Evolutionary conservation across 1,140 invertebrate species (phyloP).

Genomic region (Drosophila lacteicornis): DNA sequence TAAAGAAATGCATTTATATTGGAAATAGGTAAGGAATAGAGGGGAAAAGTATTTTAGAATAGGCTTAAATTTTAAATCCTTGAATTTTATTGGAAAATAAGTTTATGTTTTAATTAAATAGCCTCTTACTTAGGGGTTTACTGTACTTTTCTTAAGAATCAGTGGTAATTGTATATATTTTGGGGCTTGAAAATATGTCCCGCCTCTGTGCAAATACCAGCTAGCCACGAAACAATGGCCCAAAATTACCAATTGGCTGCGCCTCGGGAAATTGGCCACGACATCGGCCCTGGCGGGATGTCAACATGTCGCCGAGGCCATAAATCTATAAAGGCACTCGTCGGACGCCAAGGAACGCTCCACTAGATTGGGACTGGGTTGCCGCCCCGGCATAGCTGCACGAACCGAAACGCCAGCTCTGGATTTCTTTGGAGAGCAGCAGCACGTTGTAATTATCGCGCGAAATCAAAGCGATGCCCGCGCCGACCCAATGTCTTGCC

Average conservation of each 20-base stretch:
- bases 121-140: neutral
- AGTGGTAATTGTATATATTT: neutral
- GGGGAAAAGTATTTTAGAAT: neutral
- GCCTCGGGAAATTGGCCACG: constrained; percentile 40
- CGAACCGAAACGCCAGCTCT: constrained; percentile 42
- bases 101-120: too few relatives aligned
- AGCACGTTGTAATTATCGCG: constrained; percentile 75
- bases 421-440: constrained; percentile 54
- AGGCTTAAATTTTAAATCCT: too few relatives aligned
- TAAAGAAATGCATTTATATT: neutral
- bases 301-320: constrained; percentile 75
- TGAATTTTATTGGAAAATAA: too few relatives aligned
- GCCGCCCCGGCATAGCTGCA: constrained; percentile 52
- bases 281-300: constrained; percentile 53
- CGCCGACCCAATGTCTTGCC: constrained; percentile 27
- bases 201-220: constrained; percentile 12
- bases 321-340: constrained; percentile 66
- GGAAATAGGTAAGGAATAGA: neutral
- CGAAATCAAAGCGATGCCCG: constrained; percentile 68
- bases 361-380: constrained; percentile 25
- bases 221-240: constrained; percentile 66
- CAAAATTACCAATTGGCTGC: constrained; percentile 26
- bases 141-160: neutral
- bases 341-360: constrained; percentile 51
- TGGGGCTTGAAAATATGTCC: neutral